Percentiles rank a stretch among this genome's conserved stretches.
Evolutionary conservation across 2,888 invertebrate genomes (phyloP).

Genomic region (Tetragonisca angustula): DNA sequence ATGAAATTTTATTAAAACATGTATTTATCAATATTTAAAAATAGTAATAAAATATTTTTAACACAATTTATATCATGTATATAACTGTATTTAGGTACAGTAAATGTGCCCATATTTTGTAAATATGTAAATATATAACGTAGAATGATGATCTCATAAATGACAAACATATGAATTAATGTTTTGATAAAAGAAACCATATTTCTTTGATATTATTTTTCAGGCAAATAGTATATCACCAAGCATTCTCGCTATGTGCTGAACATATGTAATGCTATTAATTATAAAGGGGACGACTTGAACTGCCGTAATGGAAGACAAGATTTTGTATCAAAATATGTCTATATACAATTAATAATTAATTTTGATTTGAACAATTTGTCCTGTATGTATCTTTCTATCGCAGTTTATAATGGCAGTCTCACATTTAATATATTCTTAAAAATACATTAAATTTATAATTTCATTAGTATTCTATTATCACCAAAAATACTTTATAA

Average conservation of each 20-base stretch:
- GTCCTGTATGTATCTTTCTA: slow-evolving; percentile 15
- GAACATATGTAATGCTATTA: slow-evolving; percentile 51
- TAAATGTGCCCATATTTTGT: slow-evolving; percentile 49
- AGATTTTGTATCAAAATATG: slow-evolving; percentile 48
- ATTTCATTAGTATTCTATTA: slow-evolving; percentile 67
- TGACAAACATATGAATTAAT: slow-evolving; percentile 47
- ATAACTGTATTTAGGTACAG: slow-evolving; percentile 61
- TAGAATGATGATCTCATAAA: slow-evolving; percentile 38
- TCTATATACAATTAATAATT: slow-evolving; percentile 62
- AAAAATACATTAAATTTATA: slow-evolving; percentile 55
- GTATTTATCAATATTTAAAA: slow-evolving; percentile 80
- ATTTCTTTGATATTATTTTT: slow-evolving; percentile 38
- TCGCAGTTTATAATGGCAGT: slow-evolving; percentile 46
- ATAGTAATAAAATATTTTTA: slow-evolving; percentile 75
- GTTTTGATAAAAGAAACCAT: slow-evolving; percentile 35
- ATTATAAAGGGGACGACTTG: slow-evolving; percentile 50
- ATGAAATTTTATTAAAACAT: slow-evolving; percentile 68
- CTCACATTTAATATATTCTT: slow-evolving; percentile 54
- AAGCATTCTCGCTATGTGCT: slow-evolving; percentile 47
- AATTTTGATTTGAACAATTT: slow-evolving; percentile 57
- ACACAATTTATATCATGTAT: slow-evolving; percentile 74
- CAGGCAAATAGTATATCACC: slow-evolving; percentile 56
- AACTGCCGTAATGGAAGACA: slow-evolving; percentile 68
- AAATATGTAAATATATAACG: slow-evolving; percentile 49
- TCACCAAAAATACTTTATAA: slow-evolving; percentile 65